A percentile compares a stretch with the other conserved stretches of the same genome.
phyloP scores from a whole-genome alignment of 1,140 invertebrate species.

The Papilio xuthus region DNA sequence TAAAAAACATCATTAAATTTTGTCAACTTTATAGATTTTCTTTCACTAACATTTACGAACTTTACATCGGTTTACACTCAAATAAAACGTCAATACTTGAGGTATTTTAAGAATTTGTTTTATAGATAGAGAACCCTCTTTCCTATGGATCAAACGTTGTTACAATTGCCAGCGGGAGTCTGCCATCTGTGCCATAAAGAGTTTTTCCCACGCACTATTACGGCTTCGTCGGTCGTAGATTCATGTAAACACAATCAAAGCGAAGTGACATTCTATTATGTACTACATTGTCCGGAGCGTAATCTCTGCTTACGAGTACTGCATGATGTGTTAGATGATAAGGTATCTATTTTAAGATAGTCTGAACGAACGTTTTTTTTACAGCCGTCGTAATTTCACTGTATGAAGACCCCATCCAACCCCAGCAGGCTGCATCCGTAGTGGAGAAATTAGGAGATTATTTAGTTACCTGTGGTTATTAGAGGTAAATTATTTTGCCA shows the following conservation, averaged over 20 bases:
- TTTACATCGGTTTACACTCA: background rate
- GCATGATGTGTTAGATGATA: background rate
- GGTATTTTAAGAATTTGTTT: background rate
- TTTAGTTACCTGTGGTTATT: conserved; percentile 96
- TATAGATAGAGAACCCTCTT: background rate
- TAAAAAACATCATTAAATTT: background rate
- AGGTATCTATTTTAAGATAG: conserved; percentile 34
- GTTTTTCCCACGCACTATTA: conserved; percentile 8
- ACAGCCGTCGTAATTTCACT: conserved; percentile 94
- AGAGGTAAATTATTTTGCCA: conserved; percentile 80
- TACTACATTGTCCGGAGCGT: background rate
- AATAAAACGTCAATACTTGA: background rate
- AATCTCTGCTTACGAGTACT: background rate
- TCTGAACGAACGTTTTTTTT: conserved; percentile 71
- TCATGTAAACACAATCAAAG: background rate
- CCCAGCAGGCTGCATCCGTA: conserved; percentile 95
- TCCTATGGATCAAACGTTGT: background rate
- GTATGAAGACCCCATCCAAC: conserved; percentile 96
- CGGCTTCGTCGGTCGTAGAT: background rate
- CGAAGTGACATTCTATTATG: background rate
- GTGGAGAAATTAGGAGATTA: conserved; percentile 98
- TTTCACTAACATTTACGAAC: no score
- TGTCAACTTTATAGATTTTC: no score
- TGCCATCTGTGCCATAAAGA: background rate
- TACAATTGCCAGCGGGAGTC: background rate